Percentiles rank a stretch among this genome's conserved stretches.
Evolutionary conservation across 2,888 invertebrate species (phyloP).

Genomic region (Epistrophe eligans): DNA sequence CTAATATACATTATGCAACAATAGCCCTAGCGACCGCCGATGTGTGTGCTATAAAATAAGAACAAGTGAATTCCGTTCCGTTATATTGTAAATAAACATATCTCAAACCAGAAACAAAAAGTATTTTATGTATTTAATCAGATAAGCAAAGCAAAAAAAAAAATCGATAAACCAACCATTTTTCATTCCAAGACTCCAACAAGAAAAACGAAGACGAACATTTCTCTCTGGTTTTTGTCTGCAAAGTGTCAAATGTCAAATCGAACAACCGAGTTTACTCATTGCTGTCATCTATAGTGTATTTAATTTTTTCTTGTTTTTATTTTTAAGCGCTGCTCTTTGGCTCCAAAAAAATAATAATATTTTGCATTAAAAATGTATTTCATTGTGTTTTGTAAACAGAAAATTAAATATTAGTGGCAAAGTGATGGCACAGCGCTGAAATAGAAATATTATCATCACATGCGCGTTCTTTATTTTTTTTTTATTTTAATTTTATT

Average conservation of each 20-base stretch:
- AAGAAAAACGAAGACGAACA: constrained; percentile 44
- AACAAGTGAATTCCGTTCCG: constrained; percentile 53
- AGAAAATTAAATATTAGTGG: constrained; percentile 69
- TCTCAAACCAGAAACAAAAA: constrained; percentile 54
- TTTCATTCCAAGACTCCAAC: constrained; percentile 66
- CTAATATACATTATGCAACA: constrained; percentile 73
- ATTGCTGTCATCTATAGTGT: constrained; percentile 55
- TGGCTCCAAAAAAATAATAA: constrained; percentile 26
- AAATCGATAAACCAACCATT: constrained; percentile 73
- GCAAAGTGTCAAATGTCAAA: constrained; percentile 76
- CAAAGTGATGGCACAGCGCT: constrained; percentile 29
- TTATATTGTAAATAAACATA: constrained; percentile 73
- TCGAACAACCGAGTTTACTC: constrained; percentile 27
- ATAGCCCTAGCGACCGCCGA: constrained; percentile 34
- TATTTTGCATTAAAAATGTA: constrained; percentile 65
- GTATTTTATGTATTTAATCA: constrained; percentile 64
- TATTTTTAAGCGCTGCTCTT: constrained; percentile 20
- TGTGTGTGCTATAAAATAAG: constrained; percentile 58
- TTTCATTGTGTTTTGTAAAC: constrained; percentile 74
- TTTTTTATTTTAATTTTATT: constrained; percentile 32
- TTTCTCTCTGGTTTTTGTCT: constrained; percentile 51
- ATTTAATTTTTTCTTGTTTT: constrained; percentile 43
- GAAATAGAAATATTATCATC: constrained; percentile 10
- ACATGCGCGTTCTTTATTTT: constrained; percentile 29
- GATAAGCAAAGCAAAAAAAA: constrained; percentile 47